Conservation (phyloP, 2,888 invertebrate species). For the Gortyna flavago region DNA sequence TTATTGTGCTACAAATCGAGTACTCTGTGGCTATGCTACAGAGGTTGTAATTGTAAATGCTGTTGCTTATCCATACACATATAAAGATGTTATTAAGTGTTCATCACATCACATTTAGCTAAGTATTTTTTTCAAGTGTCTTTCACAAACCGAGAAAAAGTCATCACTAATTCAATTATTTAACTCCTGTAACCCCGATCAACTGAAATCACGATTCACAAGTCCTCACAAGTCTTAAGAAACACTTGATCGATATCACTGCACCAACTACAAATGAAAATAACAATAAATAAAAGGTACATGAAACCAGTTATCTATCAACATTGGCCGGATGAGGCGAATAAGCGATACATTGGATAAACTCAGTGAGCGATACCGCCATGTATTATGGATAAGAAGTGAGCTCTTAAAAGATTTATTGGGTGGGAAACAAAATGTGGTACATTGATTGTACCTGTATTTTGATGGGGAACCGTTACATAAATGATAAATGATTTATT, state of each 20-base stretch:
- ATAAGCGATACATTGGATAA: constrained; percentile 64
- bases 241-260: constrained; percentile 16
- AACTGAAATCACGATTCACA: not conserved
- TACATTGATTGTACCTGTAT: constrained; percentile 54
- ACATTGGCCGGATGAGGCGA: constrained; percentile 56
- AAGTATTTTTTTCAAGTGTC: too few relatives aligned
- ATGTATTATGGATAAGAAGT: constrained; percentile 76
- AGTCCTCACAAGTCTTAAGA: not conserved
- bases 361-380: constrained; percentile 55
- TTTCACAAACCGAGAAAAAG: not conserved
- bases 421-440: constrained; percentile 41
- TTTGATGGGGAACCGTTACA: constrained; percentile 33
- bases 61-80: not conserved
- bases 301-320: constrained; percentile 61
- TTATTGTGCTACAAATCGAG: not conserved
- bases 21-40: not conserved
- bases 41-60: not conserved
- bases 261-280: constrained; percentile 41
- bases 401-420: constrained; percentile 71
- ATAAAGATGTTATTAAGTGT: not conserved
- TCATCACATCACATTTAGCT: not conserved
- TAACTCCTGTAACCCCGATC: not conserved
- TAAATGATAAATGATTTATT: too few relatives aligned
- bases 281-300: constrained; percentile 65
- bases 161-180: too few relatives aligned